These are phyloP conservation scores for Sinohyriopsis cumingii DNA, from an alignment of 2,888 invertebrate species.

Conservation along the genomic window DNA sequence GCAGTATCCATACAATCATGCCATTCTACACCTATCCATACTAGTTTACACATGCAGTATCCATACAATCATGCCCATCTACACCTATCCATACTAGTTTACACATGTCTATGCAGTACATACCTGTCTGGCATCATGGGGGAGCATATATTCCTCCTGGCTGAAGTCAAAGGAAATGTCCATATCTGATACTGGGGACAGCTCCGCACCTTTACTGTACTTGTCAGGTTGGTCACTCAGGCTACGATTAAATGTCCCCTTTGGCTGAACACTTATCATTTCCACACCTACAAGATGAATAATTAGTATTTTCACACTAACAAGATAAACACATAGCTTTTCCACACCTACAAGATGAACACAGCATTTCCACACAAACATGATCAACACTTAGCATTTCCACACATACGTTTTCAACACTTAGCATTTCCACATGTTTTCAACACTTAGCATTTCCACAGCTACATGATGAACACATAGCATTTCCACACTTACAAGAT, in stretches of 20 bases:
- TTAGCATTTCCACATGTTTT: conserved; percentile 39
- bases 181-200: conserved; percentile 53
- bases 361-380: no score
- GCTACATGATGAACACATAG: conserved; percentile 36
- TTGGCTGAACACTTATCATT: conserved; percentile 21
- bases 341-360: no score
- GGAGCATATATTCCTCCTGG: conserved; percentile 31
- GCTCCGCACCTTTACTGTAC: conserved; percentile 4
- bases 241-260: conserved; percentile 25
- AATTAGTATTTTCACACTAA: background rate
- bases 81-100: no score
- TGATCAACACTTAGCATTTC: no score
- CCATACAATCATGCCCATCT: no score
- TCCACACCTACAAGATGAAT: conserved; percentile 1
- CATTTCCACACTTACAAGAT: conserved; percentile 45
- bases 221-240: conserved; percentile 5
- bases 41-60: no score
- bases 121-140: background rate
- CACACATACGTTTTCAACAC: conserved; percentile 25
- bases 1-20: no score
- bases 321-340: no score
- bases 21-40: no score
- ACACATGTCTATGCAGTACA: background rate
- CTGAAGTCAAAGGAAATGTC: conserved; percentile 55
- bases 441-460: no score